phyloP scores from a whole-genome alignment of 2,888 invertebrate species.

The Imbricaverruca yamaguchii region DNA sequence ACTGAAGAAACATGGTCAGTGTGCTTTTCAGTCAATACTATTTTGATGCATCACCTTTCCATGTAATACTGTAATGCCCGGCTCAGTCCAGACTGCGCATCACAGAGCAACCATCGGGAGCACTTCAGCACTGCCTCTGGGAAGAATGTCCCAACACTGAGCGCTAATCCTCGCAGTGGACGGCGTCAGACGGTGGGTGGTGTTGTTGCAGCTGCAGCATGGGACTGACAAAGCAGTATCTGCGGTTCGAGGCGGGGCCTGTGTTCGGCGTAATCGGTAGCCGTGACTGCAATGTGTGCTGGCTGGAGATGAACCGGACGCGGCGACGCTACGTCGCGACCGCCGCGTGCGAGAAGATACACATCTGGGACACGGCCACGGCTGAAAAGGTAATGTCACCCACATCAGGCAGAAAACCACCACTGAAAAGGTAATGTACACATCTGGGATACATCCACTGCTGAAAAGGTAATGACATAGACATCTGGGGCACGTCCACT shows the following conservation, averaged over 20 bases:
- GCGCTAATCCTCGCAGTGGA: too few species aligned
- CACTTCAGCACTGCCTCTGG: too few species aligned
- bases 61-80: too few species aligned
- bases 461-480: background rate
- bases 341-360: slow-evolving; percentile 88
- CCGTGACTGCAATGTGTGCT: slow-evolving; percentile 66
- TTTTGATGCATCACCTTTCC: too few species aligned
- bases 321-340: slow-evolving; percentile 79
- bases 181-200: too few species aligned
- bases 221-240: slow-evolving; percentile 90
- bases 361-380: slow-evolving; percentile 86
- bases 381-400: slow-evolving; percentile 59
- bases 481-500: background rate
- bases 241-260: slow-evolving; percentile 73
- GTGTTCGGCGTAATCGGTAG: slow-evolving; percentile 82
- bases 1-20: too few species aligned
- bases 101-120: too few species aligned
- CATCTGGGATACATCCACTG: background rate
- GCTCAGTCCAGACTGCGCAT: too few species aligned
- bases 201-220: slow-evolving; percentile 43
- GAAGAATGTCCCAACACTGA: too few species aligned
- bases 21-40: too few species aligned
- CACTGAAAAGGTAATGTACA: background rate
- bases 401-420: background rate
- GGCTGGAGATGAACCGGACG: slow-evolving; percentile 65